Evolutionary conservation across 2,888 invertebrate species (phyloP).

Genomic region (Homarus gammarus): DNA sequence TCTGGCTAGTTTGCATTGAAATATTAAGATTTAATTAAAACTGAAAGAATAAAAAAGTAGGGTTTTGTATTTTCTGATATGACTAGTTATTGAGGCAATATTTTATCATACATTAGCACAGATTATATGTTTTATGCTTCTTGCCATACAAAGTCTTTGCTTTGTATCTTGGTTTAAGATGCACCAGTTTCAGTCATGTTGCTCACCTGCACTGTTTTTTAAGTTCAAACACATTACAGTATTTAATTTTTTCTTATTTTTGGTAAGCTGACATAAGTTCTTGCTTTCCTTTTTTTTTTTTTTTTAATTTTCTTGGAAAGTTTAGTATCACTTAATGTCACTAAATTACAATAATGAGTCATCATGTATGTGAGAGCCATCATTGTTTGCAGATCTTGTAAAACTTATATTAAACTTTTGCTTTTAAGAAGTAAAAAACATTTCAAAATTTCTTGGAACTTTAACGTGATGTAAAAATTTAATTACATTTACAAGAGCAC

Average conservation of each 20-base stretch:
- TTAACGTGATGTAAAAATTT: neutral
- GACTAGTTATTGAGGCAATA: neutral
- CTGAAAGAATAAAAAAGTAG: too few relatives aligned
- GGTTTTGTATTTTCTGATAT: neutral
- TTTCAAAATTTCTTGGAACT: neutral
- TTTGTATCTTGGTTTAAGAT: constrained; percentile 69
- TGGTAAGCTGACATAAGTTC: constrained; percentile 48
- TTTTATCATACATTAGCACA: neutral
- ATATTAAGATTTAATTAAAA: too few relatives aligned
- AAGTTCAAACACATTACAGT: neutral
- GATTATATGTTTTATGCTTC: constrained; percentile 20
- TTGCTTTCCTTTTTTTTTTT: constrained; percentile 40
- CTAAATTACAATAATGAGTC: neutral
- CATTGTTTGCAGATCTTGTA: neutral
- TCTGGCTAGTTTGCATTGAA: too few relatives aligned
- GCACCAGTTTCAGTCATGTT: constrained; percentile 31
- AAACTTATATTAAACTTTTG: too few relatives aligned
- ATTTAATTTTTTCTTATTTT: neutral
- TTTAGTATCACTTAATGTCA: constrained; percentile 37
- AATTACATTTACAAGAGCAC: neutral
- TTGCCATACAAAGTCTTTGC: constrained; percentile 62
- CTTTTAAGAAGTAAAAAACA: too few relatives aligned
- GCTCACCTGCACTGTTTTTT: constrained; percentile 8
- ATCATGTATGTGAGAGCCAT: neutral
- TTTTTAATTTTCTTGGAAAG: constrained; percentile 55